Evolutionary conservation across 1,140 invertebrate genomes (phyloP), one percentile per base, ranked within the genome.

Genomic region (Brachionus sp.): DNA sequence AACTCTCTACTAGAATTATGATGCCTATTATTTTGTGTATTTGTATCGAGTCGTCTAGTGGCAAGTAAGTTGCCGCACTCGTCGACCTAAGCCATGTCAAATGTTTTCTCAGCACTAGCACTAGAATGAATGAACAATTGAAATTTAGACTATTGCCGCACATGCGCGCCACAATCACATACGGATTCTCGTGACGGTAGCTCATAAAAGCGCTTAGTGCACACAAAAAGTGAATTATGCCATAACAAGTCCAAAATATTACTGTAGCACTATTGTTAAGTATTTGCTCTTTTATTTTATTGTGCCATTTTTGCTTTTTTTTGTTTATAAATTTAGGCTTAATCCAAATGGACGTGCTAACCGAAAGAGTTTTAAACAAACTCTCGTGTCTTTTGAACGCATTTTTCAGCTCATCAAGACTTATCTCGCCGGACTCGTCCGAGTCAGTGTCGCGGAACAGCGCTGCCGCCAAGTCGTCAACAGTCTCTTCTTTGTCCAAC

Each of bases 41-140:
- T 88, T 96, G 95, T 84, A 98, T 94, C 86, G 96, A 93, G 84
- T 97, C 93, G 89, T 98, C 96, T 53, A 98, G 89, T 0, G 96
- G 96, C 23, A 98, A 89, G 75, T 93, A 39, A 7, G 37, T 75
- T 5, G 42, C n/a, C 1, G 35, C 57, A 9, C 6, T 16, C 0
- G 46, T 83, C 1, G 37, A 39, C 57, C 95, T 89, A 16, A 97
- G 88, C 86, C 93, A 94, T 0, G 95, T 97, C 29, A 97, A 92
- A 57, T 70, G 64, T 25, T 94, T 92, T 4, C 95, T 91, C 42
- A 97, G 89, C 93, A 97, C 95, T 19, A 96, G 89, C 0, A 96
- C 92, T 50, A 97, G 88, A 0, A 96, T 92, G 90, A 96, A 94
- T 85, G 93, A 92, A 86, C 94, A 96, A 87, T 94, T 94, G 86